phyloP scores from a whole-genome alignment of 2,797 vertebrate species.

The Peromyscus attwateri region DNA sequence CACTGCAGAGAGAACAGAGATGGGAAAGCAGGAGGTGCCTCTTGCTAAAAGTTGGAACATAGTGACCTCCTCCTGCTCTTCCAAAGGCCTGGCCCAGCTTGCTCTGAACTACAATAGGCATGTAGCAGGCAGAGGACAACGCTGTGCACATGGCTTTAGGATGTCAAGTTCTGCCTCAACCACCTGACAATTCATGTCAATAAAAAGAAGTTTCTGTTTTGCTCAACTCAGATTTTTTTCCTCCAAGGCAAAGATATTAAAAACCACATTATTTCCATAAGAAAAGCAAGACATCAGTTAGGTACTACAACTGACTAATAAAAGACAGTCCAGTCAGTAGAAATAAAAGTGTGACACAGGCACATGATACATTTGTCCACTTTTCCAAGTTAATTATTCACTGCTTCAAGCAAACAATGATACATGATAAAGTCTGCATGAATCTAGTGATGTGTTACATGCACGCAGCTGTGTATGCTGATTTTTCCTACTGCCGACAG shows the following conservation, averaged over 20 bases:
- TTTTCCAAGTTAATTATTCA: not conserved
- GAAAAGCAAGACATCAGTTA: not conserved
- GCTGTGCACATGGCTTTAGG: not conserved
- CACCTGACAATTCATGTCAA: not conserved
- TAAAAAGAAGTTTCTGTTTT: not conserved
- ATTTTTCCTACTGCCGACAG: not conserved
- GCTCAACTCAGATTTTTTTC: not conserved
- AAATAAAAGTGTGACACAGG: not conserved
- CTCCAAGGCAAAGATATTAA: constrained; percentile 2
- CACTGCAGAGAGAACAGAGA: not conserved
- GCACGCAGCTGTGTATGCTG: not conserved
- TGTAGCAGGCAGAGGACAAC: not conserved
- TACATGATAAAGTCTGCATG: not conserved
- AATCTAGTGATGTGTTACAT: not conserved
- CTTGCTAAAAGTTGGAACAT: not conserved
- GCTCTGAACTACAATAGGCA: not conserved
- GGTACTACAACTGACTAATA: not conserved
- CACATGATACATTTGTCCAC: not conserved
- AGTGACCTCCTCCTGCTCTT: not conserved
- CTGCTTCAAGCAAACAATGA: not conserved
- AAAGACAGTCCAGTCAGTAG: not conserved
- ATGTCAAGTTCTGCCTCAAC: not conserved
- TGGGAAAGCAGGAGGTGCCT: not conserved
- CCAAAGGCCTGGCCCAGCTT: not conserved
- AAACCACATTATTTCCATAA: not conserved